Evolutionary conservation across 2,797 vertebrate species (phyloP).

Genomic region (Melanotaenia parkinsoni): DNA sequence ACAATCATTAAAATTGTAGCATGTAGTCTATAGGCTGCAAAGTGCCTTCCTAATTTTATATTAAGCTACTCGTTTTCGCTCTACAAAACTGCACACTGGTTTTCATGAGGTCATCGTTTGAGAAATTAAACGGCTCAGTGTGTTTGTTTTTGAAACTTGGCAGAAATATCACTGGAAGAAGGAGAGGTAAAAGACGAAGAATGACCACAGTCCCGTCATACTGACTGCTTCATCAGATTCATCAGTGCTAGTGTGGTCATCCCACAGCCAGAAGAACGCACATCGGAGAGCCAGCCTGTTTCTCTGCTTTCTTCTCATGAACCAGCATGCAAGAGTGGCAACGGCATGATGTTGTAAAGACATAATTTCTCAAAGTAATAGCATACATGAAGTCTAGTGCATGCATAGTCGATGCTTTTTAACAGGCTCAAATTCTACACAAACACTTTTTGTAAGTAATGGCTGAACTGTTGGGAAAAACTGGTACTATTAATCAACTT

Average conservation of each 20-base stretch:
- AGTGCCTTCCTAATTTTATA: neutral
- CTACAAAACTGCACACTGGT: conserved; percentile 10
- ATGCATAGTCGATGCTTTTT: neutral
- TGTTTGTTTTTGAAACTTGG: conserved; percentile 32
- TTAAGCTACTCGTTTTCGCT: neutral
- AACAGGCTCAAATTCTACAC: neutral
- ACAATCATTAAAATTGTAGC: conserved; percentile 4
- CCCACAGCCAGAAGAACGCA: neutral
- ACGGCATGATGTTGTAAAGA: neutral
- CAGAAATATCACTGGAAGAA: conserved; percentile 20
- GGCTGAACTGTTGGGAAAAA: too few relatives aligned
- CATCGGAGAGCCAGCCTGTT: neutral
- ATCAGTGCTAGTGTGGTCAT: conserved; percentile 17
- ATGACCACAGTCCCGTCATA: conserved; percentile 29
- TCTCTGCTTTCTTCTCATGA: neutral
- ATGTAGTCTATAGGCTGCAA: neutral
- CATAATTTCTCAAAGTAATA: neutral
- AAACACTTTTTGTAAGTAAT: too few relatives aligned
- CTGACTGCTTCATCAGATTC: conserved; percentile 23
- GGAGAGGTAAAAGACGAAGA: conserved; percentile 10
- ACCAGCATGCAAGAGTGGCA: neutral
- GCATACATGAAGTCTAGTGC: neutral
- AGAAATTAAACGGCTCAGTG: conserved; percentile 30
- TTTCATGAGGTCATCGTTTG: conserved; percentile 34
- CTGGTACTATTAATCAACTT: neutral